Percentiles rank a stretch among this genome's conserved stretches.
Evolutionary conservation across 2,888 invertebrate species (phyloP).

Genomic region (Stramonita haemastoma): DNA sequence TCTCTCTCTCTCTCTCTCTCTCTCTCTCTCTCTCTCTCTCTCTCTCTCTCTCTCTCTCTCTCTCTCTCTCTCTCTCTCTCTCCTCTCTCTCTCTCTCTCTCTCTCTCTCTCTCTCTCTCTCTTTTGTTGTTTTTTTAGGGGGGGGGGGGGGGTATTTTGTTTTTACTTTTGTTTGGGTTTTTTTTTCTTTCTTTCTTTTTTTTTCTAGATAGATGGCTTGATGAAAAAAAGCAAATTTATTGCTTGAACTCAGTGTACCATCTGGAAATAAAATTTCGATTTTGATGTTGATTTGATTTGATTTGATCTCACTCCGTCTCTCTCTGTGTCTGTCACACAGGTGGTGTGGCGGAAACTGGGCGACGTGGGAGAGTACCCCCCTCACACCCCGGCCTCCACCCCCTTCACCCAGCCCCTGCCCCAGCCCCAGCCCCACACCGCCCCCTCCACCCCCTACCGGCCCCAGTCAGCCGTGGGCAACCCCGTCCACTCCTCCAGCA

Average conservation of each 20-base stretch:
- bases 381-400: slow-evolving; percentile 23
- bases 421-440: slow-evolving; percentile 43
- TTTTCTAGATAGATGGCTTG: too few relatives aligned
- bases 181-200: too few relatives aligned
- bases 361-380: slow-evolving; percentile 52
- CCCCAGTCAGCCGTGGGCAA: slow-evolving; percentile 37
- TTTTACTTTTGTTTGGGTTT: too few relatives aligned
- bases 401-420: neutral
- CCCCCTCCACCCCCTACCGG: slow-evolving; percentile 40
- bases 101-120: neutral
- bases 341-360: slow-evolving; percentile 73
- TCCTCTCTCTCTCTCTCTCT: too few relatives aligned
- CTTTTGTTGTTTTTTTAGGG: neutral
- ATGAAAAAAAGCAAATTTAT: too few relatives aligned
- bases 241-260: too few relatives aligned
- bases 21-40: neutral
- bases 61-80: neutral
- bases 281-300: too few relatives aligned
- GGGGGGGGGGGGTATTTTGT: too few relatives aligned
- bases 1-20: neutral
- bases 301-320: neutral
- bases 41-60: neutral
- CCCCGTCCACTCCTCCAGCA: slow-evolving; percentile 9
- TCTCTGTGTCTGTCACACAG: slow-evolving; percentile 47
- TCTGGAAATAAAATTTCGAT: too few relatives aligned